phyloP scores from a whole-genome alignment of 2,888 invertebrate genomes.

The Neoaliturus tenellus region DNA sequence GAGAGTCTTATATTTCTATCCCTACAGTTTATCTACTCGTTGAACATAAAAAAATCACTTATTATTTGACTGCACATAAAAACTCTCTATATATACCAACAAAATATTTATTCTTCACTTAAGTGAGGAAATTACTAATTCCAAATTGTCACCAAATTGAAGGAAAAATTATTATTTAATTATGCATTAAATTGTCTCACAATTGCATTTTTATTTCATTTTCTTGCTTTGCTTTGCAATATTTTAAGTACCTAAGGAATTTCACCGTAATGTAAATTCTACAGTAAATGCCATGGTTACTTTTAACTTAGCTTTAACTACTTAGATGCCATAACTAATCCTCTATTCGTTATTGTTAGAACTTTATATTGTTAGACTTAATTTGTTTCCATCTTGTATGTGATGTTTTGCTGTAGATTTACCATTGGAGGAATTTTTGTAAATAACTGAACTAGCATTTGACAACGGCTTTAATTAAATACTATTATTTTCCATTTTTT shows the following conservation, averaged over 20 bases:
- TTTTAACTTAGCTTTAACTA: slow-evolving; percentile 27
- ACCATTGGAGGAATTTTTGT: slow-evolving; percentile 47
- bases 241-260: background rate
- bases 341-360: slow-evolving; percentile 49
- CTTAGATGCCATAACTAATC: slow-evolving; percentile 34
- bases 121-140: background rate
- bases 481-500: slow-evolving; percentile 28
- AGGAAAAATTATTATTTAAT: background rate
- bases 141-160: background rate
- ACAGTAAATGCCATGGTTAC: background rate
- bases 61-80: slow-evolving; percentile 45
- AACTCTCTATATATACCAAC: slow-evolving; percentile 28
- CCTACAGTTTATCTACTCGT: slow-evolving; percentile 30
- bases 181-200: background rate
- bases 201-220: background rate
- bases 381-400: slow-evolving; percentile 50
- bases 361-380: slow-evolving; percentile 45
- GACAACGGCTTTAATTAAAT: slow-evolving; percentile 31
- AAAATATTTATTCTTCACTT: background rate
- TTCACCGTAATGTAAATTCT: background rate
- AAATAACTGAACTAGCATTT: slow-evolving; percentile 45
- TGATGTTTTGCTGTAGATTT: slow-evolving; percentile 50
- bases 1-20: slow-evolving; percentile 46
- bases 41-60: slow-evolving; percentile 42
- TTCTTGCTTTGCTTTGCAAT: background rate